These are phyloP conservation scores for Platygyra sinensis DNA, from an alignment of 64 coral and sea anemone genomes.

Conservation along the genomic window DNA sequence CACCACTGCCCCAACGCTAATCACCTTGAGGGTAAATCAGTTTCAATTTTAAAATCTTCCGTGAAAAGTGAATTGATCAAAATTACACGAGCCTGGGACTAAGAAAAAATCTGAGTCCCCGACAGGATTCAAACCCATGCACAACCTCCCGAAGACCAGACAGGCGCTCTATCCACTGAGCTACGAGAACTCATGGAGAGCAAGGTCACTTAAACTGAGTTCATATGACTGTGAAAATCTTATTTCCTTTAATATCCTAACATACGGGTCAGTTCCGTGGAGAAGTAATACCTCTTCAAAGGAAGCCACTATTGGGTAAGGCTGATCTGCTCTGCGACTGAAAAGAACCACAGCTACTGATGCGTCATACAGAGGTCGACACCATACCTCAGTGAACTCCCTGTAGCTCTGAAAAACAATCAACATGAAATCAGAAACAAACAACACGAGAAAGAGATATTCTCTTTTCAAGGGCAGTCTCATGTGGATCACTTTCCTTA, in stretches of 20 bases:
- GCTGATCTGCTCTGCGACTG: conserved; percentile 67
- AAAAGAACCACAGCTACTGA: conserved; percentile 86
- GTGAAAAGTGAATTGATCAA: too few species aligned
- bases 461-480: too few species aligned
- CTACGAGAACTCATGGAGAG: neutral
- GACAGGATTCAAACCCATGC: too few species aligned
- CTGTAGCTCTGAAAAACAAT: neutral
- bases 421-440: neutral
- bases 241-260: neutral
- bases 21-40: too few species aligned
- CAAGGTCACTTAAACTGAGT: neutral
- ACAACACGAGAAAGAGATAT: neutral
- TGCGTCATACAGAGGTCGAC: conserved; percentile 64
- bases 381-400: conserved; percentile 71
- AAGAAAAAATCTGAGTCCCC: too few species aligned
- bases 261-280: neutral
- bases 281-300: conserved; percentile 33
- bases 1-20: too few species aligned
- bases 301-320: conserved; percentile 55
- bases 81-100: too few species aligned
- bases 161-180: too few species aligned
- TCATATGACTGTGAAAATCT: neutral
- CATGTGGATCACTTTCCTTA: neutral
- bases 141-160: too few species aligned
- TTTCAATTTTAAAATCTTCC: too few species aligned